phyloP scores from a whole-genome alignment of 2,113 vertebrate species.

The Synchiropus splendidus region DNA sequence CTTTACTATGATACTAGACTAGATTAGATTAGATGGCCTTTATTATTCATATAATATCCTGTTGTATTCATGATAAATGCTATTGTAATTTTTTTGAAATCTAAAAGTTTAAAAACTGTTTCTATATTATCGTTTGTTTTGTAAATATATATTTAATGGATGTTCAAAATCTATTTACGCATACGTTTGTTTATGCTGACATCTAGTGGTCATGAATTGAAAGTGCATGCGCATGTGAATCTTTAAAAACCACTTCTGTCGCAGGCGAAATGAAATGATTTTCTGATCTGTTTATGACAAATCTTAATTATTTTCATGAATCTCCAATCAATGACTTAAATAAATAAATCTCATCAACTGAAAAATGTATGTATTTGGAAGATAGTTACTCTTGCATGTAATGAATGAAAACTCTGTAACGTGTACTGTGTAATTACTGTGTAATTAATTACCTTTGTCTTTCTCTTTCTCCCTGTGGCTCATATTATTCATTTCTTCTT shows the following conservation, averaged over 20 bases:
- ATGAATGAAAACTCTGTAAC: not conserved
- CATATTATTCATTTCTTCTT: slow-evolving; percentile 1
- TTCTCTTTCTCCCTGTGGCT: slow-evolving; percentile 1
- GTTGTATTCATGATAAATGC: too few relatives aligned
- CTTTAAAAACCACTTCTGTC: not conserved
- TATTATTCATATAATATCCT: too few relatives aligned
- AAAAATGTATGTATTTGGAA: too few relatives aligned
- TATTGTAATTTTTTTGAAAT: too few relatives aligned
- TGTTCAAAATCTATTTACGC: not conserved
- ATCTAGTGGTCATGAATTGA: slow-evolving; percentile 33
- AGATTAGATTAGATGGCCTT: too few relatives aligned
- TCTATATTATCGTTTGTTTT: too few relatives aligned
- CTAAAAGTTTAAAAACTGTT: too few relatives aligned
- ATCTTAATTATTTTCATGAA: not conserved
- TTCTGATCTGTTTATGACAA: not conserved
- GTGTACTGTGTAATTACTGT: slow-evolving; percentile 31
- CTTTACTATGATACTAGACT: too few relatives aligned
- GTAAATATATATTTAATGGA: too few relatives aligned
- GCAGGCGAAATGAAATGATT: not conserved
- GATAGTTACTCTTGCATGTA: too few relatives aligned
- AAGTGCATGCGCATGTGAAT: not conserved
- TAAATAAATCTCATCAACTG: too few relatives aligned
- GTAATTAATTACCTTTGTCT: slow-evolving; percentile 35
- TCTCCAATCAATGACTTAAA: too few relatives aligned
- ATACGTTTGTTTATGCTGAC: slow-evolving; percentile 34